These are phyloP conservation scores for Apistogramma diplotaenia DNA, from an alignment of 2,113 vertebrate species.

Conservation along the genomic window DNA sequence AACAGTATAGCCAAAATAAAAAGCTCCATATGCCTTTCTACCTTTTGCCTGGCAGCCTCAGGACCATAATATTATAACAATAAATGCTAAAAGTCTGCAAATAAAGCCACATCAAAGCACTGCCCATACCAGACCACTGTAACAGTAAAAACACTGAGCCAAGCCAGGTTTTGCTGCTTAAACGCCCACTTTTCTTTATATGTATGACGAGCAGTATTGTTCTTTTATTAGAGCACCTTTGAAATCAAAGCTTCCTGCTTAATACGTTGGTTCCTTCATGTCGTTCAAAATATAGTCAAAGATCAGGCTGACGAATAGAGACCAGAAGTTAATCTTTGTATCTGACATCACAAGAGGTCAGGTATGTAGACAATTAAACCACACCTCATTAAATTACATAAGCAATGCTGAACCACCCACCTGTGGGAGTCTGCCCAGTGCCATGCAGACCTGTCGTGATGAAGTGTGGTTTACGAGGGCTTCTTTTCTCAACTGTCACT, in stretches of 20 bases:
- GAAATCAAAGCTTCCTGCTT: background rate
- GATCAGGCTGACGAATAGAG: background rate
- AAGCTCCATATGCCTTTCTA: background rate
- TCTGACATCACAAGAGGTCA: background rate
- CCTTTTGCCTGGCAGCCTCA: background rate
- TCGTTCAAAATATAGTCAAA: background rate
- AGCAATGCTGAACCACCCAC: background rate
- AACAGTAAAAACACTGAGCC: background rate
- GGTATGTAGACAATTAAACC: background rate
- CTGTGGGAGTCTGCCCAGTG: background rate
- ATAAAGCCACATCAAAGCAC: background rate
- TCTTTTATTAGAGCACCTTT: background rate
- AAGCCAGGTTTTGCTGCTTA: background rate
- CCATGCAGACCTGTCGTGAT: background rate
- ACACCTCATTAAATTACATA: background rate
- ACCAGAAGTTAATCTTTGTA: background rate
- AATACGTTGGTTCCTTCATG: background rate
- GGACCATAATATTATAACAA: rapidly evolving
- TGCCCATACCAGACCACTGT: background rate
- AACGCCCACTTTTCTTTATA: background rate
- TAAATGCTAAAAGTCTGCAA: background rate
- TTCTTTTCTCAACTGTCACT: background rate
- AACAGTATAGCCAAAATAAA: background rate
- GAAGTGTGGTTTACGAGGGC: background rate
- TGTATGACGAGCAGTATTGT: background rate